Base-by-base conservation (phyloP, 2,797 vertebrate genomes). In the Crenuchus spilurus region DNA sequence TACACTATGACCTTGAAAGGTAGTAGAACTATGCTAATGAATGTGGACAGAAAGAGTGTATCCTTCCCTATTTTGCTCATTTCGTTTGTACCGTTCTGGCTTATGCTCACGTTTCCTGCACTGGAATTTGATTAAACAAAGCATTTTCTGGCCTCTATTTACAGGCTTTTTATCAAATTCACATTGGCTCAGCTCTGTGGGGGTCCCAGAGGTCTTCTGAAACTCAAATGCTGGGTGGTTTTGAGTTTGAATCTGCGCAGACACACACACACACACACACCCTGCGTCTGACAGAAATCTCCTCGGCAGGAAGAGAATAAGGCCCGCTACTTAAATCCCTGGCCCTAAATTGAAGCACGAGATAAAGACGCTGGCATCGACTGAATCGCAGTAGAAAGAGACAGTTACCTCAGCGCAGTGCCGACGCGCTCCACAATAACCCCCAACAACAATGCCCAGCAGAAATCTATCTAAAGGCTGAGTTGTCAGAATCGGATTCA, bases 391-490 rank as follows among this genome's bases (percentile, higher is more conserved):
- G 55, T 63, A 55, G 14, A 77, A 62, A 67, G 14, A 77, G 18
- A 64, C 66, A 51, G 58, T 51, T 61, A 55, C 16, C 67, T 18
- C 28, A 13, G 11, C 28, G 67, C 6, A 58, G 24, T 49, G 20
- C 33, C 39, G 18, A 18, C 62, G 8, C 20, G 67, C 64, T 72
- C 33, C 41, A 77, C 30, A 46, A 54, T 63, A 74, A 72, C 18
- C 48, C 35, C 13, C 42, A 49, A 49, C 61, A 42, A 73, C 81
- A 77, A 79, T 64, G 16, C 70, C 75, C 70, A 55, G 70, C 60
- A 64, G 71, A 79, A 80, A 75, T 72, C 71, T 63, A 77, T 80
- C 60, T 79, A 70, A 84, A 62, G 55, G 65, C 76, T 77, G 63
- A 82, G 62, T 74, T 77, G 72, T 75, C 73, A 72, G 65, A 71